Evolutionary conservation across 2,113 vertebrate genomes (phyloP).

Genomic region (Neolamprologus caudopunctatus): DNA sequence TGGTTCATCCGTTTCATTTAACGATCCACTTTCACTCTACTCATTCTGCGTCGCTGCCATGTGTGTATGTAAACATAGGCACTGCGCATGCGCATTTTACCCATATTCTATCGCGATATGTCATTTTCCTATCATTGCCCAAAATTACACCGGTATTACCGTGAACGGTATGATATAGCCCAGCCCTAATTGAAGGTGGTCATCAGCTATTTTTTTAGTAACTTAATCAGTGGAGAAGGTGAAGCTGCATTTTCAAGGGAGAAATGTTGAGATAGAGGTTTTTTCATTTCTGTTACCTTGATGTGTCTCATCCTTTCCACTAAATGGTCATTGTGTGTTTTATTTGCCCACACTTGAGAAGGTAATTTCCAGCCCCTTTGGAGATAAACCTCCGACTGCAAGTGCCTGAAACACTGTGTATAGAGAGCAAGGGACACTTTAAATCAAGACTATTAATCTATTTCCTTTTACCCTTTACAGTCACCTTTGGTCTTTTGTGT

Average conservation of each 20-base stretch:
- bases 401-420: background rate
- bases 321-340: background rate
- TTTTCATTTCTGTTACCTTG: background rate
- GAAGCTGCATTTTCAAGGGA: background rate
- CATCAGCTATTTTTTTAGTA: background rate
- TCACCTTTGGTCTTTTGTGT: background rate
- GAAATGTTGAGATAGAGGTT: background rate
- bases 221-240: background rate
- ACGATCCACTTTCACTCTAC: accelerated
- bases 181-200: background rate
- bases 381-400: background rate
- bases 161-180: too few species aligned
- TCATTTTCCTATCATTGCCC: too few species aligned
- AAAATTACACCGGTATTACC: accelerated
- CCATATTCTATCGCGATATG: too few species aligned
- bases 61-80: too few species aligned
- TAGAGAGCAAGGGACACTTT: background rate
- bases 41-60: too few species aligned
- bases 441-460: background rate
- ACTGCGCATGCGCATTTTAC: too few species aligned
- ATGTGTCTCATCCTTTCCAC: background rate
- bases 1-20: too few species aligned
- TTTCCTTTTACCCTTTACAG: background rate
- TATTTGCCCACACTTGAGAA: background rate
- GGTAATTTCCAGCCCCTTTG: background rate